Conservation (phyloP, 2,797 vertebrate species). For the Clangula hyemalis region DNA sequence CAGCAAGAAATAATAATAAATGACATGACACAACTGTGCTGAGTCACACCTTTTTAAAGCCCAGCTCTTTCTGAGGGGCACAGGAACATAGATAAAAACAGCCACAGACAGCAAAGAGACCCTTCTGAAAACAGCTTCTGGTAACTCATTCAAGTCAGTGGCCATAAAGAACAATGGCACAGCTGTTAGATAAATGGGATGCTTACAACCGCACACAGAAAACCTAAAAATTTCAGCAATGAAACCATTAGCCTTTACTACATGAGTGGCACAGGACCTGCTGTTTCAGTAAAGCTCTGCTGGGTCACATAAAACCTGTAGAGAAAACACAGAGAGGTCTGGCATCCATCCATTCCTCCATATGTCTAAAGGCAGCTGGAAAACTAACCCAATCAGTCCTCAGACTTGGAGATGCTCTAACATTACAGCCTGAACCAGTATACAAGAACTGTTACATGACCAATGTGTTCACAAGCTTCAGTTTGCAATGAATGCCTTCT, state of each 20-base stretch:
- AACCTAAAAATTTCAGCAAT: constrained; percentile 52
- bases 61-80: constrained; percentile 32
- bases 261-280: constrained; percentile 37
- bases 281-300: constrained; percentile 46
- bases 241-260: constrained; percentile 55
- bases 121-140: constrained; percentile 44
- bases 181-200: constrained; percentile 60
- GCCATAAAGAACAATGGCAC: constrained; percentile 58
- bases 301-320: constrained; percentile 50
- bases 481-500: not conserved
- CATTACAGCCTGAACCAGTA: not conserved
- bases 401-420: not conserved
- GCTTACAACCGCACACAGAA: constrained; percentile 51
- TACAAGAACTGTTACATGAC: not conserved
- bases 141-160: constrained; percentile 54
- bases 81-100: constrained; percentile 23
- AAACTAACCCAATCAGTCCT: not conserved
- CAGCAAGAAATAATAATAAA: constrained; percentile 36
- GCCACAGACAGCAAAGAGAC: not conserved
- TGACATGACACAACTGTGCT: constrained; percentile 15
- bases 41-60: constrained; percentile 60
- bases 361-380: constrained; percentile 51
- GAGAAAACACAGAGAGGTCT: constrained; percentile 6
- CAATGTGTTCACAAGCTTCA: not conserved
- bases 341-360: constrained; percentile 47